Percentiles rank a stretch among this genome's conserved stretches.
These are phyloP conservation scores for Atrina japonica DNA, from an alignment of 2,888 invertebrate species.

Conservation along the genomic window DNA sequence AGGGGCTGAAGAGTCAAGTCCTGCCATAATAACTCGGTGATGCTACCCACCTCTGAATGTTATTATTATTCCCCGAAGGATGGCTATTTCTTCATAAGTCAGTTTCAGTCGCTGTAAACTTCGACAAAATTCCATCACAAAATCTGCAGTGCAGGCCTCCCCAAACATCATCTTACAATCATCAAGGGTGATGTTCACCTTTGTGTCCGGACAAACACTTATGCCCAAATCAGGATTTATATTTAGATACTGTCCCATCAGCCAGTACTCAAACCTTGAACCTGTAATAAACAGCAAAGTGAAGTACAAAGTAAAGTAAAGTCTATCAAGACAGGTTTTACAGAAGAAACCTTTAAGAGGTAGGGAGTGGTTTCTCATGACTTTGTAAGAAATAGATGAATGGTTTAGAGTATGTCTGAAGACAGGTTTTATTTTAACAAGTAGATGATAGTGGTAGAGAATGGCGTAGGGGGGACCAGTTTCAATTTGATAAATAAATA, in stretches of 20 bases:
- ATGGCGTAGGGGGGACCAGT: no score
- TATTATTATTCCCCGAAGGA: conserved; percentile 54
- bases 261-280: conserved; percentile 50
- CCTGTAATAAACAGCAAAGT: conserved; percentile 37
- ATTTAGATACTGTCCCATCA: conserved; percentile 46
- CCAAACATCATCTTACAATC: conserved; percentile 20
- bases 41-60: conserved; percentile 55
- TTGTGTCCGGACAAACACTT: conserved; percentile 36
- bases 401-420: no score
- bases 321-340: no score
- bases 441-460: no score
- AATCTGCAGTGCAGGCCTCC: not conserved
- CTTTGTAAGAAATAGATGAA: no score
- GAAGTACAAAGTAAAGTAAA: no score
- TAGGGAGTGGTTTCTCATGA: no score
- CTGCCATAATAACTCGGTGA: no score
- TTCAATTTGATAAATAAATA: no score
- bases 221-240: conserved; percentile 44
- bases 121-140: conserved; percentile 9
- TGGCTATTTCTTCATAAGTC: conserved; percentile 54
- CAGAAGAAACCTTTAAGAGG: no score
- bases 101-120: conserved; percentile 49
- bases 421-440: no score
- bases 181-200: conserved; percentile 10
- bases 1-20: no score